Evolutionary conservation across 2,888 invertebrate genomes (phyloP).

Genomic region (Drosophila prolongata): DNA sequence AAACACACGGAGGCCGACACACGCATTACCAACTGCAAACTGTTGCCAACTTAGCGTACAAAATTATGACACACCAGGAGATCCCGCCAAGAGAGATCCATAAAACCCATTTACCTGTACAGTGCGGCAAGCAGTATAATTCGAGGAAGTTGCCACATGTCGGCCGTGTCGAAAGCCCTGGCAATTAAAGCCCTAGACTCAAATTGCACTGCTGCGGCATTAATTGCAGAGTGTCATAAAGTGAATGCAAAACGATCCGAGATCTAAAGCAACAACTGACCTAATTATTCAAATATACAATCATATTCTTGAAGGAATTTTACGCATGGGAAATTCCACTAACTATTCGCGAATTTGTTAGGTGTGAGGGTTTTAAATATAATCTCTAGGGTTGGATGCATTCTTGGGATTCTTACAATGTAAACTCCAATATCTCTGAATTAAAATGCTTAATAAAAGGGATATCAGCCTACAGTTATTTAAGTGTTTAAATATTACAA

Average conservation of each 20-base stretch:
- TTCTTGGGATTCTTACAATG: too few species aligned
- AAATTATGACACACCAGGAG: constrained; percentile 69
- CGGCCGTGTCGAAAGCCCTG: constrained; percentile 33
- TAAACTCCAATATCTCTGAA: too few species aligned
- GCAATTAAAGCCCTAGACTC: constrained; percentile 26
- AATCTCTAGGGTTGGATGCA: too few species aligned
- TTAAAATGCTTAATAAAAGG: too few species aligned
- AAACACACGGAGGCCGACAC: constrained; percentile 45
- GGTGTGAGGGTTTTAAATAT: too few species aligned
- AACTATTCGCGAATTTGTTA: background rate
- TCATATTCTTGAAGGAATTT: background rate
- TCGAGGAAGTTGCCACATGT: constrained; percentile 35
- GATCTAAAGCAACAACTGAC: constrained; percentile 4
- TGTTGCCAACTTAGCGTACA: constrained; percentile 81
- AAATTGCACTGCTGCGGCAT: constrained; percentile 41
- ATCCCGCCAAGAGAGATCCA: constrained; percentile 24
- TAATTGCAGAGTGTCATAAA: constrained; percentile 44
- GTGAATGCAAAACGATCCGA: constrained; percentile 20
- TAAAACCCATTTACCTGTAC: constrained; percentile 25
- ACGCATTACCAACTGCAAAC: constrained; percentile 69
- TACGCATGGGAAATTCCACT: constrained; percentile 3
- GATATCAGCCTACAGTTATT: too few species aligned
- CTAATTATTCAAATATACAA: constrained; percentile 2
- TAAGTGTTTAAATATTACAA: too few species aligned
- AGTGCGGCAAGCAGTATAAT: background rate